phyloP scores from a whole-genome alignment of 2,113 vertebrate species.

The Vireo altiloquus region DNA sequence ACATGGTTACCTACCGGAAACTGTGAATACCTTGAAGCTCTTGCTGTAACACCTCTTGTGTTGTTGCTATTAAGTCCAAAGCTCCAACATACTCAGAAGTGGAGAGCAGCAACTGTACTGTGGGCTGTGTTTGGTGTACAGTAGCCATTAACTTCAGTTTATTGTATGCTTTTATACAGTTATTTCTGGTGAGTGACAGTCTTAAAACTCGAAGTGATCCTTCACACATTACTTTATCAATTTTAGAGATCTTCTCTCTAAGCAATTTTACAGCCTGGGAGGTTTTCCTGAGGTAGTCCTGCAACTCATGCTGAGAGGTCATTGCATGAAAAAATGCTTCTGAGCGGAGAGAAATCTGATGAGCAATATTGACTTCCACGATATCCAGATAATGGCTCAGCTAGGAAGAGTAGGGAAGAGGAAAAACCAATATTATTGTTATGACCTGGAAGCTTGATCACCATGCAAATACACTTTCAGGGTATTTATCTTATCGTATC shows the following conservation, averaged over 20 bases:
- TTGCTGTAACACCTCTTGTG: conserved; percentile 96
- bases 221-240: conserved; percentile 90
- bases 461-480: neutral
- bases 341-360: conserved; percentile 97
- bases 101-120: conserved; percentile 93
- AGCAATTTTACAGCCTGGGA: conserved; percentile 88
- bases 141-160: conserved; percentile 98
- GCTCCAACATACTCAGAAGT: conserved; percentile 96
- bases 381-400: conserved; percentile 98
- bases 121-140: conserved; percentile 98
- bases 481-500: neutral
- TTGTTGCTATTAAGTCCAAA: conserved; percentile 96
- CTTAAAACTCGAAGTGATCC: conserved; percentile 87
- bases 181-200: conserved; percentile 85
- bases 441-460: neutral
- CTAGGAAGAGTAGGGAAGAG: conserved; percentile 69
- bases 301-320: conserved; percentile 97
- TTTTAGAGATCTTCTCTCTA: conserved; percentile 86
- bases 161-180: conserved; percentile 88
- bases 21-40: conserved; percentile 97
- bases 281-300: conserved; percentile 95
- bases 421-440: neutral
- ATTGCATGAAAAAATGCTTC: conserved; percentile 99
- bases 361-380: conserved; percentile 98
- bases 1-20: conserved; percentile 81